Evolutionary conservation across 2,797 vertebrate genomes (phyloP), one percentile per base, ranked within the genome.

Genomic region (Thaleichthys pacificus): DNA sequence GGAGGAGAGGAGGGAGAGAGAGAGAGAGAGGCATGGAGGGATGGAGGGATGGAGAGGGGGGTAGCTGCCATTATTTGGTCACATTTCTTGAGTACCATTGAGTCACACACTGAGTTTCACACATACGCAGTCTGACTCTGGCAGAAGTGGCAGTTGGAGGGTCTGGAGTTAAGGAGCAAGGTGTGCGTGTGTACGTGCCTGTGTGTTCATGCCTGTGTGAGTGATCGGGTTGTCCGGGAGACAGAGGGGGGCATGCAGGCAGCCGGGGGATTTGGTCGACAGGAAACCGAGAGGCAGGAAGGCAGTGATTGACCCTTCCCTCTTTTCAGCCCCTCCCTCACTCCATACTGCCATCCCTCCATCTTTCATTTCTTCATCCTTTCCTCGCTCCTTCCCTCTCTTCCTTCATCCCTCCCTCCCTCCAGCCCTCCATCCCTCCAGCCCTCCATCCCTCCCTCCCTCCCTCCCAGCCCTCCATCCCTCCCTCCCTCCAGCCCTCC

Each of bases 281-380:
- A 86, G 87, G 86, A 90, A 90, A 85, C 83, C 73, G 73, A 73
- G 80, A 47, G 83, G 82, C 85, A 90, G 89, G 88, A 90, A 90
- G 74, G 72, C 79, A 68, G 83, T 83, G 84, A 88, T 89, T 89
- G 88, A 90, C 87, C 88, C 79, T 76, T 83, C 75, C 79, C 80
- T 72, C 71, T 32, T 32, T 32, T 32, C 76, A n/a, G 22, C 61
- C 19, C 38, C 14, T 32, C 49, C 49, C 15, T 24, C 54, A 35
- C 49, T 21, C 57, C 11, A n/a, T 58, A 56, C 24, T 75, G 77
- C 76, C 75, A 56, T 26, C 0, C 2, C 26, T 51, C 22, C 28
- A 26, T 47, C 26, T 5, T 32, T 3, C 32, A 5, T 32, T 7
- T 32, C 32, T 7, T 7, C 32, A 32, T 32, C 32, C 32, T 7